These are phyloP conservation scores for Motacilla tschutschensis DNA, from an alignment of 2,113 vertebrate species.

Conservation along the genomic window DNA sequence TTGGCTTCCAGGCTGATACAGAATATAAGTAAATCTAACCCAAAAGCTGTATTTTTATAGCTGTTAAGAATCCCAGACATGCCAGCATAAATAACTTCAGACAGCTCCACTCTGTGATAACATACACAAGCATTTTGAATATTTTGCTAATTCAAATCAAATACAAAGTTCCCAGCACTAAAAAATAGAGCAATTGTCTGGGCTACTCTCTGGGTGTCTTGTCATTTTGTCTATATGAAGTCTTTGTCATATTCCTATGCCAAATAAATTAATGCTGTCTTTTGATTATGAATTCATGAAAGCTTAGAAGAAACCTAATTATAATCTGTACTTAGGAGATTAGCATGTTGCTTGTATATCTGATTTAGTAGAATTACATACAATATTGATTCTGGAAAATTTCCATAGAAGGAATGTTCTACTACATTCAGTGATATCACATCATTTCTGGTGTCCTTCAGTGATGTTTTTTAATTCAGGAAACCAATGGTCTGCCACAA, in stretches of 20 bases:
- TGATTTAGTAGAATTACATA: not conserved
- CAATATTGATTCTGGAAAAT: not conserved
- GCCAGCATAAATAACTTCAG: not conserved
- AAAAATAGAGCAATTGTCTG: not conserved
- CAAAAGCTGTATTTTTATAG: not conserved
- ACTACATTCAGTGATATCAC: not conserved
- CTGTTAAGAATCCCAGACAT: not conserved
- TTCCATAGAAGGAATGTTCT: not conserved
- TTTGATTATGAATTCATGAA: constrained; percentile 25
- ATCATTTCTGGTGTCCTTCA: not conserved
- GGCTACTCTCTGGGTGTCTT: not conserved
- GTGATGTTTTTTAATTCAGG: not conserved
- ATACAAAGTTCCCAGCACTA: not conserved
- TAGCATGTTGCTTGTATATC: not conserved
- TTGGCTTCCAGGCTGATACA: not conserved
- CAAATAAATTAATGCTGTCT: constrained; percentile 5
- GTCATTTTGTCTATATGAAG: not conserved
- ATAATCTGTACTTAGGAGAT: not conserved
- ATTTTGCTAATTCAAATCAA: constrained; percentile 13
- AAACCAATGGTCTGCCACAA: not conserved
- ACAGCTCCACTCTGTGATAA: not conserved
- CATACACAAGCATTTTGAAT: not conserved
- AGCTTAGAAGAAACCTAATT: constrained; percentile 18
- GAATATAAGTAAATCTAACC: constrained; percentile 14
- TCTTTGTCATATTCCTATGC: not conserved